Base-by-base conservation (phyloP, 2,797 vertebrate species). In the Sardinella longiceps region DNA sequence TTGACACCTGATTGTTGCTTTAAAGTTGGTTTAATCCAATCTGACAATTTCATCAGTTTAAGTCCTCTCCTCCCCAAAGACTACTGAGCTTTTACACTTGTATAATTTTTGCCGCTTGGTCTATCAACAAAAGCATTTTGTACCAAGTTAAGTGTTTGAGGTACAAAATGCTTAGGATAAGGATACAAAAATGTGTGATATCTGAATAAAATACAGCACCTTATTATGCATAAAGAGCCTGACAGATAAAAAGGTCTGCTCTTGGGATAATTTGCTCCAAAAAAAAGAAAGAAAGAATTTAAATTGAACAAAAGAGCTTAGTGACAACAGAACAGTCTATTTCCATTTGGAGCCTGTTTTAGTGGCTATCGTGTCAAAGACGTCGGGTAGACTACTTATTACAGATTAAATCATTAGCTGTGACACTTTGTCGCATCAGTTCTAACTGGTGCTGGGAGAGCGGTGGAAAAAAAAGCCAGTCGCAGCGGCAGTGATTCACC, bases 401-500 rank as follows among this genome's bases (percentile, higher is more conserved):
- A 39, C 33, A 30, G 60, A 30, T 66, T 14, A 66, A 66, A 30
- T 66, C 60, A 30, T 66, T 66, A 66, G 63, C 28, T 37, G 18
- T 6, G 70, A 77, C 33, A 43, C 33, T 77, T 77, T 18, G 33
- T 74, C 66, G 15, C 30, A 74, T 33, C 70, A 20, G 23, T 5
- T 39, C 70, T 77, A 39, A 23, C 33, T 43, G 37, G 70, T 43
- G 33, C 28, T 1, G 33, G 70, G 18, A 43, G 5, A 6, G 1
- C 1, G 5, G 63, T 0, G 14, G 30, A 74, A 5, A 33, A 28
- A 74, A 5, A 33, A 28, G 66, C 11, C 14, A 77, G 33, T 3
- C 66, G 39, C 37, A 20, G 85, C 90, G 6, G 25, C 23, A 80
- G 87, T 88, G 91, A 93, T 85, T 93, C 92, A 86, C 25, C 23